A percentile compares a stretch with the other conserved stretches of the same genome.
Conservation (phyloP, 2,888 invertebrate species). For the Villa cingulata region DNA sequence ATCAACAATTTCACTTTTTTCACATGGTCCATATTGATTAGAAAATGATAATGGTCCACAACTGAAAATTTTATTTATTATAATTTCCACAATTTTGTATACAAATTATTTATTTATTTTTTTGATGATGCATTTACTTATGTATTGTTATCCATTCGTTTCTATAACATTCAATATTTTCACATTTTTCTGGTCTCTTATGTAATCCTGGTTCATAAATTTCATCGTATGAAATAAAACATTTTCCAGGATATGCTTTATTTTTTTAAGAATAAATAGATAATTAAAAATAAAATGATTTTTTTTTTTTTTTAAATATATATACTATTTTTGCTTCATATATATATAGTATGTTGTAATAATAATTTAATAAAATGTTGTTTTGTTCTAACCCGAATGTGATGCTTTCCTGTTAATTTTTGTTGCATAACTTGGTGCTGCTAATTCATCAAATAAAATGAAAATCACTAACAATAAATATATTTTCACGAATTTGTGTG, state of each 20-base stretch:
- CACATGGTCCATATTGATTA: neutral
- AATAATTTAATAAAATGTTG: neutral
- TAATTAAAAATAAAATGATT: neutral
- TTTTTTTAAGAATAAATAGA: neutral
- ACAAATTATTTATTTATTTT: neutral
- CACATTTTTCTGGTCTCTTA: neutral
- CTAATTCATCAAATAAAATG: too few species aligned
- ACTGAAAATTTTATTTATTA: neutral
- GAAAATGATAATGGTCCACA: neutral
- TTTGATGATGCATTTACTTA: neutral
- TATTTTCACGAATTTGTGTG: too few species aligned
- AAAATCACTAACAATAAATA: too few species aligned
- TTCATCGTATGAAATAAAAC: neutral
- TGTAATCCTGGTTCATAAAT: constrained; percentile 3
- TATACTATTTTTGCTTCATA: too few species aligned
- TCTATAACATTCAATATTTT: neutral
- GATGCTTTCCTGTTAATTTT: constrained; percentile 1
- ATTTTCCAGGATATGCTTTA: constrained; percentile 5
- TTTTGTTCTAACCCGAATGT: neutral
- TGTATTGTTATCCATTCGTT: constrained; percentile 5
- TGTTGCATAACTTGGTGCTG: neutral
- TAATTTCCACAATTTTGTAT: too few species aligned
- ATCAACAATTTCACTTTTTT: neutral
- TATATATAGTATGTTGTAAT: too few species aligned
- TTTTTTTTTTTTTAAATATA: neutral